Evolutionary conservation across 2,113 vertebrate species (phyloP).

Genomic region (Hippocampus mohnikei): DNA sequence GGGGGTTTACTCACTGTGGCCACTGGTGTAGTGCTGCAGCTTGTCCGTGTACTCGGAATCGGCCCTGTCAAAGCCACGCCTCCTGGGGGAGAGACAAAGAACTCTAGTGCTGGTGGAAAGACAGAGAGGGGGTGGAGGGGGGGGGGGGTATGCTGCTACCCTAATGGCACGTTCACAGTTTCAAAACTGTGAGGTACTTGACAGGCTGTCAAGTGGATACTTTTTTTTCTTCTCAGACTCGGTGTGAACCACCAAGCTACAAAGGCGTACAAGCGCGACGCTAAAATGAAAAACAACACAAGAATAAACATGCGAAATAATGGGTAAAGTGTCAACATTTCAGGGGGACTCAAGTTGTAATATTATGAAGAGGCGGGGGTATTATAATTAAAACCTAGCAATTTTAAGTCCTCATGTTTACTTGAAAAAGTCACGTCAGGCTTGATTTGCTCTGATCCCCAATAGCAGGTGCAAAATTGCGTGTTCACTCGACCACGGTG

Average conservation of each 20-base stretch:
- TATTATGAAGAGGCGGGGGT: neutral
- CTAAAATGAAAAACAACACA: neutral
- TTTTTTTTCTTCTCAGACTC: neutral
- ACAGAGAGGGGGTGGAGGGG: conserved; percentile 35
- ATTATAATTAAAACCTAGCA: neutral
- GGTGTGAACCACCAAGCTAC: neutral
- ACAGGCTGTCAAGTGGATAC: neutral
- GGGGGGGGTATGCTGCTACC: neutral
- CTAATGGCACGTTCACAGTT: neutral
- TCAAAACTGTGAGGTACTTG: neutral
- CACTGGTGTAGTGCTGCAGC: conserved; percentile 98
- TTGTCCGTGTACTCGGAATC: conserved; percentile 99
- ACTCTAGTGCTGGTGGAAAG: conserved; percentile 64
- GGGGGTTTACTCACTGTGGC: conserved; percentile 90
- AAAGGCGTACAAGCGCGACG: neutral
- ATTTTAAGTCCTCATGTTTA: neutral
- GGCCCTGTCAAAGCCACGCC: conserved; percentile 92
- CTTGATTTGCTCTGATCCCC: too few relatives aligned
- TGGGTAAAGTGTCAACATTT: neutral
- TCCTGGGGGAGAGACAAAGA: conserved; percentile 87
- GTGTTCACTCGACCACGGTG: too few relatives aligned
- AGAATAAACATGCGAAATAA: neutral
- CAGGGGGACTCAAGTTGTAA: neutral
- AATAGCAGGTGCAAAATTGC: too few relatives aligned
- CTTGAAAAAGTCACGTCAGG: too few relatives aligned